Conservation (phyloP, 2,113 vertebrate genomes). For the Chaenocephalus aceratus region DNA sequence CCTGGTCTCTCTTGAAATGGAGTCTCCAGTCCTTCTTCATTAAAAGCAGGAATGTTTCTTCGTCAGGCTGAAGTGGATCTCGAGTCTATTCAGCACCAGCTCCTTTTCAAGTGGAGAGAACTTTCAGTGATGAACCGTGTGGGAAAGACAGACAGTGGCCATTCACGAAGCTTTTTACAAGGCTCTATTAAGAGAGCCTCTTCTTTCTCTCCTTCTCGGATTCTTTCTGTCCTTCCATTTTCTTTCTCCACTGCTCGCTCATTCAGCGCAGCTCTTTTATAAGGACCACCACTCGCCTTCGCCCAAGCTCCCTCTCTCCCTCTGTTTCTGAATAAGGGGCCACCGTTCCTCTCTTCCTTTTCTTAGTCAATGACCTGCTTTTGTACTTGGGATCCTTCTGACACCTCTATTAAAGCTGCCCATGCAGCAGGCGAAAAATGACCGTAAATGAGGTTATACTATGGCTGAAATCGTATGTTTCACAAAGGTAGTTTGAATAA, state of each 20-base stretch:
- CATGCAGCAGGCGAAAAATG: not conserved
- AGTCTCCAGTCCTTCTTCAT: conserved; percentile 43
- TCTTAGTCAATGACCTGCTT: conserved; percentile 61
- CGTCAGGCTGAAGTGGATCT: conserved; percentile 48
- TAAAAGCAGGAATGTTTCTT: conserved; percentile 54
- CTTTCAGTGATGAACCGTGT: conserved; percentile 61
- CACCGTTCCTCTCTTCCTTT: conserved; percentile 56
- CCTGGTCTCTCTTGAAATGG: conserved; percentile 19
- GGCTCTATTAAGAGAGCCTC: conserved; percentile 44
- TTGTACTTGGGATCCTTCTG: conserved; percentile 43
- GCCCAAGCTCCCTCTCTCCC: conserved; percentile 40
- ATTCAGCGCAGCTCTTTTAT: conserved; percentile 37
- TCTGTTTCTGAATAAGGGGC: conserved; percentile 68
- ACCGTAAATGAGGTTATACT: not conserved
- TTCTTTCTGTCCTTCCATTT: conserved; percentile 31
- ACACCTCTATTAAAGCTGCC: conserved; percentile 14
- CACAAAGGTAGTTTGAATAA: not conserved
- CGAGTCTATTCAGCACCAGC: conserved; percentile 39
- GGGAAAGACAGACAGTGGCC: conserved; percentile 72
- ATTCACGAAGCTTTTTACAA: conserved; percentile 74
- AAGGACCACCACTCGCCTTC: conserved; percentile 17
- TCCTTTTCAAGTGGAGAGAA: conserved; percentile 69
- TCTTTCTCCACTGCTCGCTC: conserved; percentile 34
- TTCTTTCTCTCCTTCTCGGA: conserved; percentile 37
- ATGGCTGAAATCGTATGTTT: not conserved